These are phyloP conservation scores for Chesias legatella DNA, from an alignment of 2,888 invertebrate species.

Conservation along the genomic window DNA sequence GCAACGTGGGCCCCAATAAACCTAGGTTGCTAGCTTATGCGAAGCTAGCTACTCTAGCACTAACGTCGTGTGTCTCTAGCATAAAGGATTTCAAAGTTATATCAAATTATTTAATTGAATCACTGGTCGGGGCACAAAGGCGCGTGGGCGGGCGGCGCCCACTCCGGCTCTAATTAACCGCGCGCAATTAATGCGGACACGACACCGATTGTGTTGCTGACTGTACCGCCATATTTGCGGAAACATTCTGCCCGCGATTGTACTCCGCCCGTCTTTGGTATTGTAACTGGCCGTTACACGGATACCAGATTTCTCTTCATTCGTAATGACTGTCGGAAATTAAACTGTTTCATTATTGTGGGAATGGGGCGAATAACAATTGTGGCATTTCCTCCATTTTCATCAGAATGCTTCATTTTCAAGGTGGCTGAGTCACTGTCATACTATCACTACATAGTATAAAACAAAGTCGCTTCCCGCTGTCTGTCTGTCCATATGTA, in stretches of 20 bases:
- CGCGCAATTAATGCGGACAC: slow-evolving; percentile 61
- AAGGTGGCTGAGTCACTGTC: too few species aligned
- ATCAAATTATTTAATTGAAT: slow-evolving; percentile 19
- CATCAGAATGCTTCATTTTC: too few species aligned
- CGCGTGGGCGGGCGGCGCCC: slow-evolving; percentile 57
- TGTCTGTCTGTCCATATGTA: too few species aligned
- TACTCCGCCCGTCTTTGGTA: slow-evolving; percentile 13
- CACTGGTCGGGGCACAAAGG: slow-evolving; percentile 13
- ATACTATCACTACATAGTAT: too few species aligned
- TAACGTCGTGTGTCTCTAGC: too few species aligned
- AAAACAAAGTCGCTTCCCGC: too few species aligned
- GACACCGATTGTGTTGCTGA: slow-evolving; percentile 50
- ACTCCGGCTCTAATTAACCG: slow-evolving; percentile 68
- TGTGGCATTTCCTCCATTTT: too few species aligned
- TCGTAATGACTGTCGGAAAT: slow-evolving; percentile 1
- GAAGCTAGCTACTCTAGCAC: too few species aligned
- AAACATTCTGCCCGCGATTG: slow-evolving; percentile 12
- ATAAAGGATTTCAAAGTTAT: slow-evolving; percentile 2
- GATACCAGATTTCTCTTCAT: slow-evolving; percentile 14
- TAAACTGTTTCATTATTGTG: too few species aligned
- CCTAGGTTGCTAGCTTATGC: too few species aligned
- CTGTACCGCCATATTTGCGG: slow-evolving; percentile 39
- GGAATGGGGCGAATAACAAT: too few species aligned
- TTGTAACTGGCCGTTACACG: slow-evolving; percentile 15
- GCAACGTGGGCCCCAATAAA: too few species aligned